Evolutionary conservation across 2,888 invertebrate genomes (phyloP).

Genomic region (Melanostoma scalare): DNA sequence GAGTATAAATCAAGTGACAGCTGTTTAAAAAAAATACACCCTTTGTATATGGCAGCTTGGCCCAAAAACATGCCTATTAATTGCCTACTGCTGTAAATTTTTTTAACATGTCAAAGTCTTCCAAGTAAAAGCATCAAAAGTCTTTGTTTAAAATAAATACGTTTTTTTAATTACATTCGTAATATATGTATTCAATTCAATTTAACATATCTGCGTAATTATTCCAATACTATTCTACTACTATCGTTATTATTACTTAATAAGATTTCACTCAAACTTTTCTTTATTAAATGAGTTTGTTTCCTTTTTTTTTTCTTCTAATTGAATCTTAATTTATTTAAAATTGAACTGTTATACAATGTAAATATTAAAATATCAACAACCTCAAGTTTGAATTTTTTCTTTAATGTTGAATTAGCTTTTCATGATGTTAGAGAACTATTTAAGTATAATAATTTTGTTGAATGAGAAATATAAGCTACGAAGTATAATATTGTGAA

Average conservation of each 20-base stretch:
- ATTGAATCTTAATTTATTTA: slow-evolving; percentile 34
- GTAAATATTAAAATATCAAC: slow-evolving; percentile 68
- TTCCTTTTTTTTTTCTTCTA: slow-evolving; percentile 16
- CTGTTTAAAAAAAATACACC: too few relatives aligned
- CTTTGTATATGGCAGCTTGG: too few relatives aligned
- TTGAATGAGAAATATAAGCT: slow-evolving; percentile 43
- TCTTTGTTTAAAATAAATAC: slow-evolving; percentile 43
- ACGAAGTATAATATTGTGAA: slow-evolving; percentile 52
- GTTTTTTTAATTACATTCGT: slow-evolving; percentile 35
- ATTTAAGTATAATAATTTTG: slow-evolving; percentile 13
- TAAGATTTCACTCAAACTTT: slow-evolving; percentile 49
- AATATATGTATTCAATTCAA: slow-evolving; percentile 55
- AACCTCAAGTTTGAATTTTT: slow-evolving; percentile 64
- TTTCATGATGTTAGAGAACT: slow-evolving; percentile 11
- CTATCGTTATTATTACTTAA: slow-evolving; percentile 32
- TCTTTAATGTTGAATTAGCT: slow-evolving; percentile 5
- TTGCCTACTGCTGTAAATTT: background rate
- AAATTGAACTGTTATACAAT: slow-evolving; percentile 61
- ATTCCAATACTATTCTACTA: slow-evolving; percentile 56
- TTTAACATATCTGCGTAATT: slow-evolving; percentile 61
- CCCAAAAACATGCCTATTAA: too few relatives aligned
- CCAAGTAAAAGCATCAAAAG: background rate
- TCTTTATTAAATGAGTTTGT: slow-evolving; percentile 28
- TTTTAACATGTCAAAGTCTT: background rate
- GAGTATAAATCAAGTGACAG: too few relatives aligned